A percentile compares a stretch with the other conserved stretches of the same genome.
Evolutionary conservation across 2,888 invertebrate genomes (phyloP).

Genomic region (Conus canariensis): DNA sequence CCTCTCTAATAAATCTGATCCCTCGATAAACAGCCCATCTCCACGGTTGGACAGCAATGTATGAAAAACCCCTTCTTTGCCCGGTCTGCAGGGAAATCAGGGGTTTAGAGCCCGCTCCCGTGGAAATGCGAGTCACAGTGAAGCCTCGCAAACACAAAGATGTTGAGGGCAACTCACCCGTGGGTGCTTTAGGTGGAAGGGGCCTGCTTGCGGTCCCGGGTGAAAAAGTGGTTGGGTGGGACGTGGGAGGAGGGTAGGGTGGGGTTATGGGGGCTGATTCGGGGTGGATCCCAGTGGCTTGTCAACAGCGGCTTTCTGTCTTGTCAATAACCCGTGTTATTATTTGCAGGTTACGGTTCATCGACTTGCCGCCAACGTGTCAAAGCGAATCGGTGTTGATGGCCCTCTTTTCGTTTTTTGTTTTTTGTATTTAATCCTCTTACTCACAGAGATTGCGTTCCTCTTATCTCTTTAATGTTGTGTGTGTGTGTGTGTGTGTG

Average conservation of each 20-base stretch:
- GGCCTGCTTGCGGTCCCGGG: background rate
- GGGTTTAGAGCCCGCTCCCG: background rate
- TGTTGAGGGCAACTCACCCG: background rate
- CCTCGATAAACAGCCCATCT: constrained; percentile 19
- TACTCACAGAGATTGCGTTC: background rate
- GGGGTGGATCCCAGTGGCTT: background rate
- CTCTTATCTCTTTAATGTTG: background rate
- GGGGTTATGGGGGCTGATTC: background rate
- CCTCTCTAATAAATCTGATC: constrained; percentile 5
- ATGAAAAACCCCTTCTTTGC: background rate
- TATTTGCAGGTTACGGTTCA: constrained; percentile 25
- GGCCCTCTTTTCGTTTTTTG: background rate
- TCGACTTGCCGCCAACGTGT: background rate
- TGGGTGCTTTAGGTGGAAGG: background rate
- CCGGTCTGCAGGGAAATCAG: constrained; percentile 35
- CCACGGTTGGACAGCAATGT: constrained; percentile 13
- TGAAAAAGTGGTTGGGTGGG: too few species aligned
- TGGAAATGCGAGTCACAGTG: background rate
- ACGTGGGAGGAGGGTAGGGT: background rate
- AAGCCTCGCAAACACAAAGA: constrained; percentile 11
- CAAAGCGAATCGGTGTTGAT: background rate
- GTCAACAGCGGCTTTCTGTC: background rate
- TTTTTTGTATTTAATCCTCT: background rate
- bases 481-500: too few species aligned
- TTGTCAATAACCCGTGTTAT: background rate